These are phyloP conservation scores for Drosophila rellima DNA, from an alignment of 2,888 invertebrate genomes.

Conservation along the genomic window DNA sequence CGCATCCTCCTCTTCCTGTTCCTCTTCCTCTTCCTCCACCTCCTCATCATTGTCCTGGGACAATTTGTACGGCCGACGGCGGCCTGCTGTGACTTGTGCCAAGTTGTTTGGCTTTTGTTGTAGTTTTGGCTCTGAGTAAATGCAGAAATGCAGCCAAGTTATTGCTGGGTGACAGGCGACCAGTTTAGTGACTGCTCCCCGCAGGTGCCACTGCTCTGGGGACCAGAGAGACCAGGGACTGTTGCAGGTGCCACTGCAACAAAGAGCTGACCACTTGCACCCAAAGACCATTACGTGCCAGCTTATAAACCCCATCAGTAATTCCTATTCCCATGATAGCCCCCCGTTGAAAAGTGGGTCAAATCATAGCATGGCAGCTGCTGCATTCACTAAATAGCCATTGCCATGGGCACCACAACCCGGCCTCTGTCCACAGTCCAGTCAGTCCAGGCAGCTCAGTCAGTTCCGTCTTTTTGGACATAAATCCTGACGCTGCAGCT, in stretches of 20 bases:
- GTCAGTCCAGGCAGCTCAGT: background rate
- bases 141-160: conserved; percentile 58
- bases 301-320: conserved; percentile 62
- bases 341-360: conserved; percentile 66
- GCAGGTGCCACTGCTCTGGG: conserved; percentile 58
- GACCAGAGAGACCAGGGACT: background rate
- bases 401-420: conserved; percentile 23
- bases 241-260: conserved; percentile 26
- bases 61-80: conserved; percentile 71
- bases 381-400: conserved; percentile 71
- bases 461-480: conserved; percentile 45
- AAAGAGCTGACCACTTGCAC: conserved; percentile 28
- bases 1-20: background rate
- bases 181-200: conserved; percentile 40
- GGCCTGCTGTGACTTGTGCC: conserved; percentile 78
- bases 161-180: conserved; percentile 69
- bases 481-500: conserved; percentile 78
- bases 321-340: conserved; percentile 39
- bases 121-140: conserved; percentile 40
- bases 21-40: background rate
- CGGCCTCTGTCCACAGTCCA: conserved; percentile 5
- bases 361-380: conserved; percentile 67
- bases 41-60: conserved; percentile 35
- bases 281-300: conserved; percentile 69
- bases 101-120: conserved; percentile 70